These are phyloP conservation scores for Anguilla anguilla DNA, from an alignment of 2,797 vertebrate genomes.

Conservation along the genomic window DNA sequence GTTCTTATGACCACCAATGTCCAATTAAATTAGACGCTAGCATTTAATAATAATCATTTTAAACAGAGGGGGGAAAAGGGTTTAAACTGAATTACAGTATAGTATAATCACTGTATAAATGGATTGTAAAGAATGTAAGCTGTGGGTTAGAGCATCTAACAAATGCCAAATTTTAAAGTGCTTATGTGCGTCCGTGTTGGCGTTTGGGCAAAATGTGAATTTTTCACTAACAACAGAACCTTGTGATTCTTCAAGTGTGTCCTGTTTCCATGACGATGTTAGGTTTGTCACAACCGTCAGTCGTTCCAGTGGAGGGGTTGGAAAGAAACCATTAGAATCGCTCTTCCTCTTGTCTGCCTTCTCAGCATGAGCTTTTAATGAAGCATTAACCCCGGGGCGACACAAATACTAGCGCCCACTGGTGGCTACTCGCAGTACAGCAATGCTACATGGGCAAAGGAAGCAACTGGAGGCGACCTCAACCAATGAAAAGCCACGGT, in stretches of 20 bases:
- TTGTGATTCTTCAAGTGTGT: neutral
- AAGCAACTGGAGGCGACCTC: neutral
- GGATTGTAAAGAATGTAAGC: neutral
- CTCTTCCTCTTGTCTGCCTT: neutral
- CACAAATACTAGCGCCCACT: neutral
- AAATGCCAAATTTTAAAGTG: too few species aligned
- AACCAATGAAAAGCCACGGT: neutral
- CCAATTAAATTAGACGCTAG: neutral
- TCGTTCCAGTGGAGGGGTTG: neutral
- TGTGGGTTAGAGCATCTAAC: neutral
- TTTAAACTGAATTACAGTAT: neutral
- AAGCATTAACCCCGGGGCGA: neutral
- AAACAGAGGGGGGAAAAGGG: neutral
- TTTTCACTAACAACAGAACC: neutral
- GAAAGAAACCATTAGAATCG: neutral
- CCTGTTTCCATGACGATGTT: constrained; percentile 1
- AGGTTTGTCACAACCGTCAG: neutral
- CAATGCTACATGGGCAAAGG: neutral
- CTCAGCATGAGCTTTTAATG: constrained; percentile 4
- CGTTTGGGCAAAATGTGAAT: neutral
- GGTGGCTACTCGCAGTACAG: neutral
- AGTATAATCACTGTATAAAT: neutral
- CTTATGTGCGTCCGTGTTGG: neutral
- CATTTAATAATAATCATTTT: constrained; percentile 6
- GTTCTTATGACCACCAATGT: neutral